Evolutionary conservation across 2,888 invertebrate species (phyloP).

Genomic region (Aethes cnicana): DNA sequence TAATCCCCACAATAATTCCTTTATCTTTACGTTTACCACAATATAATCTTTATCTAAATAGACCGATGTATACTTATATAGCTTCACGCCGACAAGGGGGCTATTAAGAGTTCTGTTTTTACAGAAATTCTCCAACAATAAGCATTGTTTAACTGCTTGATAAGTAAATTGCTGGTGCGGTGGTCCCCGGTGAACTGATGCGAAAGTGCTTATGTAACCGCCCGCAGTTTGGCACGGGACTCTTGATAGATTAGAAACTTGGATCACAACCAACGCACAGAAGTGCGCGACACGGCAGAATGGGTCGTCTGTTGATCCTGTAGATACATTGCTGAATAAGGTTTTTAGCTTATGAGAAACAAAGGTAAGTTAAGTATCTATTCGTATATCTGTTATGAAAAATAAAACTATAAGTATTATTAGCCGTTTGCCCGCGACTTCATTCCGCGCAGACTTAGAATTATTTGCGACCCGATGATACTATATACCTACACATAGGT

Average conservation of each 20-base stretch:
- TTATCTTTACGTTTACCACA: slow-evolving; percentile 65
- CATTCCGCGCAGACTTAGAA: too few species aligned
- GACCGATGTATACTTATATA: slow-evolving; percentile 37
- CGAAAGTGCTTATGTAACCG: slow-evolving; percentile 51
- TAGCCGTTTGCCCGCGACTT: too few species aligned
- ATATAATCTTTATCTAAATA: slow-evolving; percentile 73
- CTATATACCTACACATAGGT: too few species aligned
- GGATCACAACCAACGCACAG: slow-evolving; percentile 59
- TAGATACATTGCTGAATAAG: too few species aligned
- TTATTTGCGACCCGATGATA: too few species aligned
- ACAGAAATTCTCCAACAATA: slow-evolving; percentile 47
- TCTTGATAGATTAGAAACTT: slow-evolving; percentile 50
- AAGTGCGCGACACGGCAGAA: neutral
- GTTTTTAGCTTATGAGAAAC: too few species aligned
- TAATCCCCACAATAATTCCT: slow-evolving; percentile 62
- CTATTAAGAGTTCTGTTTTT: slow-evolving; percentile 11
- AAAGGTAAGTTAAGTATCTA: too few species aligned
- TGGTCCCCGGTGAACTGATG: slow-evolving; percentile 47
- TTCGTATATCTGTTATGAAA: too few species aligned
- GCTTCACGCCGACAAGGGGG: neutral
- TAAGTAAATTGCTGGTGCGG: slow-evolving; percentile 47
- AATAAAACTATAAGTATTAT: too few species aligned
- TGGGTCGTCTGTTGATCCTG: too few species aligned
- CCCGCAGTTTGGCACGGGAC: slow-evolving; percentile 55
- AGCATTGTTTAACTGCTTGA: slow-evolving; percentile 53